Conservation (phyloP, 2,888 invertebrate species). For the Dryococelus australis region DNA sequence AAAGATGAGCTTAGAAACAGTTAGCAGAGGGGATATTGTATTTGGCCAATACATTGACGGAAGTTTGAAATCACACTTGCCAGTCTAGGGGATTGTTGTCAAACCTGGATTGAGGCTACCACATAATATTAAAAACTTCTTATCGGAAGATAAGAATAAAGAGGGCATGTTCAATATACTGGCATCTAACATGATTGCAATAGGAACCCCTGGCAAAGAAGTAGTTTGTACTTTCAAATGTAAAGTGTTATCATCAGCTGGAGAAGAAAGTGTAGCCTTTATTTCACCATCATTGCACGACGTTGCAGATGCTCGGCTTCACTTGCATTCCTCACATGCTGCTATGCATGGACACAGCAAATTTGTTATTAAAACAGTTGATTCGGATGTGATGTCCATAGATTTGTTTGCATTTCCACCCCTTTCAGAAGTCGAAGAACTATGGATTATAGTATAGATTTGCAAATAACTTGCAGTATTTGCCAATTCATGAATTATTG, state of each 20-base stretch:
- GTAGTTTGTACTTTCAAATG: neutral
- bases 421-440: neutral
- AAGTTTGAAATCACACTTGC: slow-evolving; percentile 25
- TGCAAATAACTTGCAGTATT: neutral
- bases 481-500: slow-evolving; percentile 3
- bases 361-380: slow-evolving; percentile 19
- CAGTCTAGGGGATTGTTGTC: neutral
- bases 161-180: too few relatives aligned
- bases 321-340: slow-evolving; percentile 26
- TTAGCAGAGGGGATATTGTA: slow-evolving; percentile 2
- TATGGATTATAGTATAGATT: slow-evolving; percentile 32
- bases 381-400: slow-evolving; percentile 31
- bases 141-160: too few relatives aligned
- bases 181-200: too few relatives aligned
- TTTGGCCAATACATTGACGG: slow-evolving; percentile 19
- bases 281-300: slow-evolving; percentile 33
- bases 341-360: slow-evolving; percentile 13
- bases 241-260: slow-evolving; percentile 12
- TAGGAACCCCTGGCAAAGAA: slow-evolving; percentile 7
- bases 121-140: too few relatives aligned
- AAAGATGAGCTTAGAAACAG: neutral
- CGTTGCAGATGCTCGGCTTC: slow-evolving; percentile 31
- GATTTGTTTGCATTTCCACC: slow-evolving; percentile 19
- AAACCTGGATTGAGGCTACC: too few relatives aligned
- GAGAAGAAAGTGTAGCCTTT: neutral